phyloP scores from a whole-genome alignment of 2,113 vertebrate genomes.

The Cryptoleucopteryx plumbea region DNA sequence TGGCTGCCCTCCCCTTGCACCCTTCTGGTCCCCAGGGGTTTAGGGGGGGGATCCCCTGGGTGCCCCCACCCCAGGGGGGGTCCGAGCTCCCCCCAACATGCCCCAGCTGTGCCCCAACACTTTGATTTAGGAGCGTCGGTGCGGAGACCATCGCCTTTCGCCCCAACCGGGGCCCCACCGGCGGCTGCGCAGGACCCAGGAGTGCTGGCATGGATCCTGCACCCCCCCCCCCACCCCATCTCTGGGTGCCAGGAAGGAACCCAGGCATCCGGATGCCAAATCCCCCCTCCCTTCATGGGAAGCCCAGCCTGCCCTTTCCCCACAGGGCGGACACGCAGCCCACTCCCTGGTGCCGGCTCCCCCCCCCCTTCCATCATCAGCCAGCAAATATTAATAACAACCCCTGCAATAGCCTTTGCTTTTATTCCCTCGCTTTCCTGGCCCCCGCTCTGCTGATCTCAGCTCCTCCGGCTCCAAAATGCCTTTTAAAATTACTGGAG shows the following conservation, averaged over 20 bases:
- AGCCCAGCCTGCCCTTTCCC: neutral
- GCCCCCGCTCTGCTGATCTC: conserved; percentile 57
- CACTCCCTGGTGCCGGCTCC: neutral
- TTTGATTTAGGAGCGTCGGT: neutral
- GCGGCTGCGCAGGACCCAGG: neutral
- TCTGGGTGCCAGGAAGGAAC: neutral
- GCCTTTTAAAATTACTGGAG: conserved; percentile 32
- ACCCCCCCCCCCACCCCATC: neutral
- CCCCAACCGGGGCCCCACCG: neutral
- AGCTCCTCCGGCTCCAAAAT: conserved; percentile 55
- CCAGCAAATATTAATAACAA: conserved; percentile 13
- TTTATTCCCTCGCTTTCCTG: conserved; percentile 29
- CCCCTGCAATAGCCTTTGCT: neutral
- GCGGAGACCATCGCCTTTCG: neutral
- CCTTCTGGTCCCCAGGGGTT: no score
- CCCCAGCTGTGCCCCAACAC: rapidly evolving
- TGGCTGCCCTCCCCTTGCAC: no score
- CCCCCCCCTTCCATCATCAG: neutral
- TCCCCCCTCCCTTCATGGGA: neutral
- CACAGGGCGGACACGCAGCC: neutral
- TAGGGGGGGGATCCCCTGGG: no score
- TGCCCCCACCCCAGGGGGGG: no score
- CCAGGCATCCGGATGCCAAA: neutral
- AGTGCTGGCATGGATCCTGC: neutral
- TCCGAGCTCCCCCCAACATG: no score